Conservation (phyloP, 1,140 invertebrate species). For the Brachystomella parvula region DNA sequence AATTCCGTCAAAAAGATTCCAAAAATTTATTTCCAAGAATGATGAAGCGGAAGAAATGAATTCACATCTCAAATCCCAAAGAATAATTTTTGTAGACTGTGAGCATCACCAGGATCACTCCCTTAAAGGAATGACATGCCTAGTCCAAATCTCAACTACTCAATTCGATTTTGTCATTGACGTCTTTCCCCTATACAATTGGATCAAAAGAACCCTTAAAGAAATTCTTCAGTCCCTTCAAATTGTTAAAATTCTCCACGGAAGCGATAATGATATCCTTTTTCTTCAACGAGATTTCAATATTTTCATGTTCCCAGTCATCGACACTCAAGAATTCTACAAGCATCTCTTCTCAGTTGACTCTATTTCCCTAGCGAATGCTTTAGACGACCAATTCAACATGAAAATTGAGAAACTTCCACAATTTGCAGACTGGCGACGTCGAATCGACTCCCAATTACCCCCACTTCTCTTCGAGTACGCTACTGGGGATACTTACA, state of each 20-base stretch:
- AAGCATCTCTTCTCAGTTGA: too few relatives aligned
- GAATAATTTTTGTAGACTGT: slow-evolving; percentile 4
- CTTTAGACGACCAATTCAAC: too few relatives aligned
- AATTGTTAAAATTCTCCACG: slow-evolving; percentile 16
- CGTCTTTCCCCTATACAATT: neutral
- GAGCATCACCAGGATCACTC: neutral
- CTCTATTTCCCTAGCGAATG: too few relatives aligned
- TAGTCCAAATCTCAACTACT: slow-evolving; percentile 16
- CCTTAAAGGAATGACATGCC: slow-evolving; percentile 9
- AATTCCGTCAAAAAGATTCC: neutral
- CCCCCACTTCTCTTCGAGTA: too few relatives aligned
- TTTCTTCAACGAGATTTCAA: slow-evolving; percentile 18
- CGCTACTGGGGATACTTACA: too few relatives aligned
- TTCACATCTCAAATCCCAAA: neutral
- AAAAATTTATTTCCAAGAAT: neutral
- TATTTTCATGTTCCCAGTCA: slow-evolving; percentile 11
- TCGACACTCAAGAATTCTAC: slow-evolving; percentile 20
- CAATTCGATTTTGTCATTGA: slow-evolving; percentile 5
- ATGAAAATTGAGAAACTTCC: too few relatives aligned
- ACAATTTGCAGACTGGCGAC: too few relatives aligned
- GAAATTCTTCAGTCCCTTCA: neutral
- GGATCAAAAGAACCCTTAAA: neutral
- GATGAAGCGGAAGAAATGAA: too few relatives aligned
- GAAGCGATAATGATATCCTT: neutral
- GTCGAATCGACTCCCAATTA: too few relatives aligned